These are phyloP conservation scores for Thunnus albacares DNA, from an alignment of 2,797 vertebrate genomes.

Conservation along the genomic window DNA sequence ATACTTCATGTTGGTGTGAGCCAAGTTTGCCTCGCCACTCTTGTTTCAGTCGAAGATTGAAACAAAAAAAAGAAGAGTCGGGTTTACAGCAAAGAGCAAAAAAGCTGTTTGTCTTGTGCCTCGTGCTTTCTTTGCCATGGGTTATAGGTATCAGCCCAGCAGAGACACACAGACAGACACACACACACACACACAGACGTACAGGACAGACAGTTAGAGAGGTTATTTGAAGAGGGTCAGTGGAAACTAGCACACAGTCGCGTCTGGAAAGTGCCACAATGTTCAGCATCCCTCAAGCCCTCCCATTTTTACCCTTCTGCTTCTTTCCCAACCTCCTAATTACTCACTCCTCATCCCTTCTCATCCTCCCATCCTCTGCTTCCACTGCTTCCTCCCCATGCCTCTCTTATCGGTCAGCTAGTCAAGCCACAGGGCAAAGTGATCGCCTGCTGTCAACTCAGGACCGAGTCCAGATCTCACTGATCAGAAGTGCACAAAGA, in stretches of 20 bases:
- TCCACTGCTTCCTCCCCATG: conserved; percentile 1
- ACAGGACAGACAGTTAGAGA: conserved; percentile 56
- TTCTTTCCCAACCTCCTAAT: conserved; percentile 33
- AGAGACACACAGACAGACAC: conserved; percentile 55
- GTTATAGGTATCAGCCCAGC: conserved; percentile 36
- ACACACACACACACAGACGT: conserved; percentile 45
- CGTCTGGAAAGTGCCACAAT: conserved; percentile 25
- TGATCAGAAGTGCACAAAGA: conserved; percentile 49
- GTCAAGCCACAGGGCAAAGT: conserved; percentile 43
- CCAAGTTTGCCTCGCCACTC: conserved; percentile 82
- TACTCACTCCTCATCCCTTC: conserved; percentile 3
- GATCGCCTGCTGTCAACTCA: conserved; percentile 43
- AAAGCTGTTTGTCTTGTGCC: conserved; percentile 24
- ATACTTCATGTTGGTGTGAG: conserved; percentile 82
- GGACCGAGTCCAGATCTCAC: conserved; percentile 59
- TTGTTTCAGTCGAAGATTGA: conserved; percentile 70
- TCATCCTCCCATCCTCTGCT: conserved; percentile 3
- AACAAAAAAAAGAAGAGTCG: conserved; percentile 65
- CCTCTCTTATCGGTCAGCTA: conserved; percentile 50
- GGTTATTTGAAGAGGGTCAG: conserved; percentile 64
- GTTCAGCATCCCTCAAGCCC: conserved; percentile 14
- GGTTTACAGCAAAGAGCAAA: conserved; percentile 39
- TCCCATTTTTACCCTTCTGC: conserved; percentile 17
- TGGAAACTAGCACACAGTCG: conserved; percentile 45
- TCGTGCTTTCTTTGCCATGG: conserved; percentile 1